phyloP scores from a whole-genome alignment of 2,797 vertebrate genomes.

The Luscinia luscinia region DNA sequence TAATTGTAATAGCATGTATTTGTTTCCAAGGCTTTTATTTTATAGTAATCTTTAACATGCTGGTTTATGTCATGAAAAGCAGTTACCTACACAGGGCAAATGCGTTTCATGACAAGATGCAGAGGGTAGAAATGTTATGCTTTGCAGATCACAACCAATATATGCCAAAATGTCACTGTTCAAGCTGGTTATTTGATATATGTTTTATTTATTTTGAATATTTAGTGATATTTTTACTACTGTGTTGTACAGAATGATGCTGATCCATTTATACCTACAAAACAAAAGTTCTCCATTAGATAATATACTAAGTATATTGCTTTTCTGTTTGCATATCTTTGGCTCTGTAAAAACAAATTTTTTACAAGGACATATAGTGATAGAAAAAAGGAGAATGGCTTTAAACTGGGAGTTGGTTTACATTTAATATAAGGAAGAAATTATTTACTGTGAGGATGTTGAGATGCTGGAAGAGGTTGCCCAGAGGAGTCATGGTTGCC shows the following conservation, averaged over 20 bases:
- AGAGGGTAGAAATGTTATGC: neutral
- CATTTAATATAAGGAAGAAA: neutral
- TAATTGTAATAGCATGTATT: neutral
- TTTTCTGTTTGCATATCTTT: neutral
- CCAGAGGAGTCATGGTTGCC: neutral
- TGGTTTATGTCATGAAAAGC: neutral
- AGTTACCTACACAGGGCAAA: neutral
- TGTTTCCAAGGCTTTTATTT: neutral
- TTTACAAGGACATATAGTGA: neutral
- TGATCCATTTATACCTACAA: neutral
- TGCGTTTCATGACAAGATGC: neutral
- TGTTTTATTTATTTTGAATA: neutral
- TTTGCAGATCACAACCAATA: neutral
- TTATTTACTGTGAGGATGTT: neutral
- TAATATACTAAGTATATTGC: neutral
- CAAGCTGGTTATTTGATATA: neutral
- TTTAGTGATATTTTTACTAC: neutral
- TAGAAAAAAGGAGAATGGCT: neutral
- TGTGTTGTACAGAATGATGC: neutral
- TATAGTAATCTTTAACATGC: neutral
- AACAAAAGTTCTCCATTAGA: neutral
- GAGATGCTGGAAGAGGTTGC: neutral
- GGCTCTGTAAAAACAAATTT: neutral
- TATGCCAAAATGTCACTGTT: neutral
- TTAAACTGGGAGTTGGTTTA: neutral